Evolutionary conservation across 2,797 vertebrate genomes (phyloP).

Genomic region (Microchirus variegatus): DNA sequence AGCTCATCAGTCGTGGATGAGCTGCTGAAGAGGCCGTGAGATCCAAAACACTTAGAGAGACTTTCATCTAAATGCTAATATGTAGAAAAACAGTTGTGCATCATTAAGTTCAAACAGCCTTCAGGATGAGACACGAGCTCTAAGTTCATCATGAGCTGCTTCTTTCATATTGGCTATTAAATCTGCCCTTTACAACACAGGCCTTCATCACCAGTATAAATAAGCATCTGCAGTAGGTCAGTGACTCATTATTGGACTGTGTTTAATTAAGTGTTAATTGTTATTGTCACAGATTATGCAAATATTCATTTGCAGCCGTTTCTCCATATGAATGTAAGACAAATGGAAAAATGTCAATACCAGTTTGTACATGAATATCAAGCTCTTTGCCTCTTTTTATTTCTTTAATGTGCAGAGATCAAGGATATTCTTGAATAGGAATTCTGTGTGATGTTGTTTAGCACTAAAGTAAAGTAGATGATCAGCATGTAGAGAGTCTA

Average conservation of each 20-base stretch:
- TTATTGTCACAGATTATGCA: too few species aligned
- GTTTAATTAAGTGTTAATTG: too few species aligned
- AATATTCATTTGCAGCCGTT: too few species aligned
- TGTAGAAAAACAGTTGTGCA: conserved; percentile 2
- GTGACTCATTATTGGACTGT: conserved; percentile 39
- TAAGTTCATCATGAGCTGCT: conserved; percentile 5
- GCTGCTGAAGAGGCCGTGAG: background rate
- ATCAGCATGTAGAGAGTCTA: too few species aligned
- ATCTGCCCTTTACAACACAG: background rate
- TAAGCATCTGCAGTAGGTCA: conserved; percentile 17
- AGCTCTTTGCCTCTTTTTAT: too few species aligned
- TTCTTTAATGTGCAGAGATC: too few species aligned
- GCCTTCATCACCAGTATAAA: conserved; percentile 13
- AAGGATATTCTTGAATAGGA: too few species aligned
- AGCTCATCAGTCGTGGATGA: conserved; percentile 27
- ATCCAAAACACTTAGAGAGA: conserved; percentile 7
- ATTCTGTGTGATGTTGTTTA: too few species aligned
- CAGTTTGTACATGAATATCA: too few species aligned
- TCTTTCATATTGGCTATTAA: conserved; percentile 2
- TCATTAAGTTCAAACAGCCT: conserved; percentile 33
- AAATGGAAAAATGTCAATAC: too few species aligned
- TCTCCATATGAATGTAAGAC: too few species aligned
- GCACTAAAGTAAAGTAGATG: too few species aligned
- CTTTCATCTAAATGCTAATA: conserved; percentile 60
- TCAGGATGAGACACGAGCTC: conserved; percentile 9